Evolutionary conservation across 2,113 vertebrate species (phyloP), one percentile per base, ranked within the genome.

Genomic region (Eira barbara): DNA sequence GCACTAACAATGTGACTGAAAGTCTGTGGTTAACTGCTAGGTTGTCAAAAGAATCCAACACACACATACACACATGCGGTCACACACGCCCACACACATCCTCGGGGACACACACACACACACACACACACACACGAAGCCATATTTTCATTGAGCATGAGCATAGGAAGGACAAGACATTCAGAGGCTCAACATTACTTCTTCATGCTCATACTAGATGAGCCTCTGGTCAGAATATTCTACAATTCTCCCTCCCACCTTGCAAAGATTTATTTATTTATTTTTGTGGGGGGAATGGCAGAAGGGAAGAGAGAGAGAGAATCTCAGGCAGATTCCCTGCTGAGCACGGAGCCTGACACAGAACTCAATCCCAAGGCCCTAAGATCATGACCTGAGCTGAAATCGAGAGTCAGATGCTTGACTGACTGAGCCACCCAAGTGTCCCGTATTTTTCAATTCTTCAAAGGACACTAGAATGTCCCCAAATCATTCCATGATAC

Each of bases 1-100:
- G 42, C 57, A 96, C 61, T 89, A 57, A 86, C 80, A 89, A 83
- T 83, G 89, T 96, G 89, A 96, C 88, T 84, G 86, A 97, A 97
- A 96, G n/a, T 95, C n/a, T 87, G 95, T 74, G 83, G 94, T 84
- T 39, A 73, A 17, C 55, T 61, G 20, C 21, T 79, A 69, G 21
- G 18, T 55, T 63, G 42, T 95, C 55, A 39, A 59, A 94, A 92
- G 20, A 91, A 83, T 39, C 57, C 45, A 73, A 25, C 6, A 6
- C 29, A 39, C 13, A 67, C 6, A 59, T 39, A 49, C 57, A 73
- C 47, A 17, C 59, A 61, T 29, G 74, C 4, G 10, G 36, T 39
- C 36, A 47, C 11, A 49, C 45, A 82, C 18, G 5, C 27, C 20
- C 42, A 20, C 63, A 91, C 8, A 78, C n/a, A 71, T 55, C 2